Base-by-base conservation (phyloP, 2,888 invertebrate species). In the Rhagonycha fulva region DNA sequence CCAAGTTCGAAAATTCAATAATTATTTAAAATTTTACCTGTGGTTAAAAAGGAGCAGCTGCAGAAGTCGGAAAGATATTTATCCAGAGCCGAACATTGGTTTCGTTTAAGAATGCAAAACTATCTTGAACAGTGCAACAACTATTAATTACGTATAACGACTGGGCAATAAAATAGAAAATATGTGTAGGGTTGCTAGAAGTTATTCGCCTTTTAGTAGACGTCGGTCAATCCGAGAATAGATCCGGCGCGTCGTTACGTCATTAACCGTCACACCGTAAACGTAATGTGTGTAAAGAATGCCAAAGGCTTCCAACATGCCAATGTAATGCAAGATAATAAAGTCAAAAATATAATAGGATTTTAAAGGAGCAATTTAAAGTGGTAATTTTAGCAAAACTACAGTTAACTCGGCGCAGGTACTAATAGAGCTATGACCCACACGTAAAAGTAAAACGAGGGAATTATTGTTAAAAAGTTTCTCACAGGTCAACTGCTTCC, bases 201-300 rank as follows among this genome's bases (percentile, higher is more conserved):
- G 86, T 86, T 85, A 86, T 86, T 86, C 85, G 85, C 85, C 85
- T 84, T 82, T 83, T 78, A 80, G 70, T 60, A 78, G 79, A 81
- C 82, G 77, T 81, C 79, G 81, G 81, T 71, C 82, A 81, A 24
- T 72, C 84, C 78, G 72, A 84, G 86, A 87, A 86, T 87, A 87
- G 84, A 84, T 79, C 71, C 85, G 86, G 83, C 86, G 86, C 86
- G 86, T 81, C 86, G 84, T 86, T 85, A 85, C 87, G 86, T 87
- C 86, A 86, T 80, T 76, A 80, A 75, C 82, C 81, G 82, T 82
- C 84, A 80, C 68, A 73, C 69, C 47, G 67, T 72, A 83, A 82
- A 84, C 84, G 85, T 85, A 86, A 86, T 83, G 80, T 62, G 69
- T 70, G 66, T 60, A 69, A 69, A 69, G 32, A 69, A 32, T 30